A percentile compares a stretch with the other conserved stretches of the same genome.
phyloP scores from a whole-genome alignment of 2,113 vertebrate species.

The Phalacrocorax pelagicus region DNA sequence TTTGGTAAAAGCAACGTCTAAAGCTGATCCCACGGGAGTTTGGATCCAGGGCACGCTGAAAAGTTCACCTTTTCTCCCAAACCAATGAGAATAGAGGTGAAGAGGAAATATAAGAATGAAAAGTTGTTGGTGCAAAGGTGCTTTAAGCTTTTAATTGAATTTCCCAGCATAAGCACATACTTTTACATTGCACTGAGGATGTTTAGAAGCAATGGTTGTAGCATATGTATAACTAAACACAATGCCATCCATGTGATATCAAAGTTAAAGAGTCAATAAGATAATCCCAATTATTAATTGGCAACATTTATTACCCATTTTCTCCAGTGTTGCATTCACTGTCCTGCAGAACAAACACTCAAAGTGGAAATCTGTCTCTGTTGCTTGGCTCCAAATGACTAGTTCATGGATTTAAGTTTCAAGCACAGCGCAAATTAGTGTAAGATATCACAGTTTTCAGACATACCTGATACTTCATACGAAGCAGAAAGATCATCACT shows the following conservation, averaged over 20 bases:
- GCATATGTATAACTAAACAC: not conserved
- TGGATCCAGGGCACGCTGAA: not conserved
- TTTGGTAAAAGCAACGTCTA: not conserved
- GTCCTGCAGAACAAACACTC: not conserved
- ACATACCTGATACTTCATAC: not conserved
- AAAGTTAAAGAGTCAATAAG: not conserved
- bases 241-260: not conserved
- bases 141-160: not conserved
- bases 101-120: not conserved
- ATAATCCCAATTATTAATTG: not conserved
- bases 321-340: not conserved
- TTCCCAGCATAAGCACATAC: not conserved
- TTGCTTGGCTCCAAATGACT: not conserved
- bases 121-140: not conserved
- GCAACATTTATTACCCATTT: not conserved
- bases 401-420: not conserved
- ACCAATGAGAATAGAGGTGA: not conserved
- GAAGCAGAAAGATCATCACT: not conserved
- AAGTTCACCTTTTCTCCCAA: not conserved
- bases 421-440: not conserved
- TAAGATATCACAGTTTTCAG: not conserved
- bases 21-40: not conserved
- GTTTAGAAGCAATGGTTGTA: not conserved
- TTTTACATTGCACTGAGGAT: not conserved
- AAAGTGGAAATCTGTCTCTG: not conserved